phyloP scores from a whole-genome alignment of 2,888 invertebrate genomes.

The Ypsolopha scabrella region DNA sequence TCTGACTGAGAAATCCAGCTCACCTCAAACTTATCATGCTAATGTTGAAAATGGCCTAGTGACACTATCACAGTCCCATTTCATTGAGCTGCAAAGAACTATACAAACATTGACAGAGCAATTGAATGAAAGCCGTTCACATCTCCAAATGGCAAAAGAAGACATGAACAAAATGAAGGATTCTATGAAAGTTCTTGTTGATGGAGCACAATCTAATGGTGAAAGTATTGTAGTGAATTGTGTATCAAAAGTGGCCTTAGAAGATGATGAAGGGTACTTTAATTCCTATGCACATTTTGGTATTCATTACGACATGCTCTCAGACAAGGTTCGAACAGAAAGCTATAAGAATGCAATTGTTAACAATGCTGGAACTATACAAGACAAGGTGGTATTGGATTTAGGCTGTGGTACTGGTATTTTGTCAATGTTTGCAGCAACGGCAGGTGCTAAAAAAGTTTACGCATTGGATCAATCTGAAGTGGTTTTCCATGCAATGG shows the following conservation, averaged over 20 bases:
- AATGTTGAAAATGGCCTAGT: constrained; percentile 73
- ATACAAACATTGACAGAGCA: constrained; percentile 68
- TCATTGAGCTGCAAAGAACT: constrained; percentile 70
- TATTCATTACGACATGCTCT: constrained; percentile 95
- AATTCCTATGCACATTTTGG: constrained; percentile 90
- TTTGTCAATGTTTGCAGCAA: constrained; percentile 97
- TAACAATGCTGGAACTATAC: constrained; percentile 76
- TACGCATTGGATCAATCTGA: constrained; percentile 97
- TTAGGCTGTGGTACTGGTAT: constrained; percentile 99
- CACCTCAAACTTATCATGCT: constrained; percentile 64
- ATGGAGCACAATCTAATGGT: constrained; percentile 23
- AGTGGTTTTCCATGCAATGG: constrained; percentile 95
- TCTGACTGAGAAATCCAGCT: constrained; percentile 38
- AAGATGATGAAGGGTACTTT: constrained; percentile 83
- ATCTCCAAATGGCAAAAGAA: constrained; percentile 71
- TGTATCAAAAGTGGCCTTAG: constrained; percentile 61
- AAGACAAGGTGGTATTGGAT: constrained; percentile 88
- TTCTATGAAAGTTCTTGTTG: constrained; percentile 69
- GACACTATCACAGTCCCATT: constrained; percentile 72
- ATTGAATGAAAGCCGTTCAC: constrained; percentile 69
- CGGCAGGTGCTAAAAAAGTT: constrained; percentile 91
- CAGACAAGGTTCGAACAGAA: constrained; percentile 88
- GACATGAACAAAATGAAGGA: constrained; percentile 72
- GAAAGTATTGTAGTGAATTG: constrained; percentile 34
- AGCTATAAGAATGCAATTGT: constrained; percentile 88